Evolutionary conservation across 1,140 invertebrate genomes (phyloP).

Genomic region (Eulimnadia texana): DNA sequence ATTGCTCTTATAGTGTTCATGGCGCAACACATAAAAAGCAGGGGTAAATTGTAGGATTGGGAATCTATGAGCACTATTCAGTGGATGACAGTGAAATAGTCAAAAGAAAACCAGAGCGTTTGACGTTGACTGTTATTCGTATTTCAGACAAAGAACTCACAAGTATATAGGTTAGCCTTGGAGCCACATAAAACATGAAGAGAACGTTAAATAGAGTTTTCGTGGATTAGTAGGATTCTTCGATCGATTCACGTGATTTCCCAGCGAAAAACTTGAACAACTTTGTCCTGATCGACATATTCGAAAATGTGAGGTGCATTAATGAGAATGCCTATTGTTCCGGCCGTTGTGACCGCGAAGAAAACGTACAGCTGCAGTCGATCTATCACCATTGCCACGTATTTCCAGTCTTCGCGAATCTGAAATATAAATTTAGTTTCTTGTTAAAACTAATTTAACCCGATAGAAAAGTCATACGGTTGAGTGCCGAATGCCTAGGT

Average conservation of each 20-base stretch:
- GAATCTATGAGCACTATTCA: too few relatives aligned
- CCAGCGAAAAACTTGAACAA: conserved; percentile 85
- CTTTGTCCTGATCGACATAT: conserved; percentile 91
- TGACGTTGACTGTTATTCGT: neutral
- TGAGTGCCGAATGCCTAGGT: too few relatives aligned
- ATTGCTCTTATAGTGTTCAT: too few relatives aligned
- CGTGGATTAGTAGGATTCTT: neutral
- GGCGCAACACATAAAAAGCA: too few relatives aligned
- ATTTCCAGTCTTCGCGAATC: conserved; percentile 99
- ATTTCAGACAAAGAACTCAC: neutral
- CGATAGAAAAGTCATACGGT: too few relatives aligned
- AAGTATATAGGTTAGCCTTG: too few relatives aligned
- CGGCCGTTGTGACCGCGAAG: conserved; percentile 88
- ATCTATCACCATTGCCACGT: conserved; percentile 98
- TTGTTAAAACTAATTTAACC: too few relatives aligned
- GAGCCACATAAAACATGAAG: too few relatives aligned
- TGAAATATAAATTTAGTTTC: conserved; percentile 36
- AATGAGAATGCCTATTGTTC: conserved; percentile 92
- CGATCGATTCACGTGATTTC: conserved; percentile 31
- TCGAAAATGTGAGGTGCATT: conserved; percentile 98
- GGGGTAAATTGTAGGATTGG: too few relatives aligned
- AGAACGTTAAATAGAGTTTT: too few relatives aligned
- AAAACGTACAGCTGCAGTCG: conserved; percentile 92
- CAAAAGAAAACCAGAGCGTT: too few relatives aligned
- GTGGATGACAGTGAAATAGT: too few relatives aligned